Evolutionary conservation across 2,888 invertebrate species (phyloP), one percentile per base, ranked within the genome.

Genomic region (Augochlorella aurata): DNA sequence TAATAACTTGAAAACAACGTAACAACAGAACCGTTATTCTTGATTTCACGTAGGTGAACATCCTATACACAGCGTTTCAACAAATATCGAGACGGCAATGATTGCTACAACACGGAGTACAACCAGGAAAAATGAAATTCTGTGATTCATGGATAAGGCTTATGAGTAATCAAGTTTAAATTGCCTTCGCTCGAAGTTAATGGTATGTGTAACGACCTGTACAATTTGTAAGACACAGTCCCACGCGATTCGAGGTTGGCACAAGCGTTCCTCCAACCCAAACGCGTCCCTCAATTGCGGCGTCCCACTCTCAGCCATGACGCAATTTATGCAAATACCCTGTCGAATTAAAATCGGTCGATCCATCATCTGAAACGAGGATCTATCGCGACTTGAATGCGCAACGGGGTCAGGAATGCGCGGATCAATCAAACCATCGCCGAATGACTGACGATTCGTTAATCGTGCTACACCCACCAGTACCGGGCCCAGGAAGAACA

Each of bases 361-460:
- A 85, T 85, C 82, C 73, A 74, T 82, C 82, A 82, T 74, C 74
- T 82, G 73, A 82, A 82, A 77, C 76, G 74, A 52, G 74, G 77
- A 84, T 77, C 74, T 71, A 74, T 61, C 54, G 68, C 47, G 54
- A 29, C 58, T 12, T 29, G 44, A 71, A 47, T 16, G 74, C 54
- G 69, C 54, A 70, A 77, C 80, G 66, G 18, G 81, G 77, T 77
- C 85, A 75, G 74, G 68, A 78, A 76, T 78, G 73, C 73, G 50
- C 70, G 77, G 80, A 83, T 83, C 81, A 38, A 70, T 83, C 85
- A 72, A 83, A 75, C 77, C 79, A 68, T 79, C 85, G 75, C 50
- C 66, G 65, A 76, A 54, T 71, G 75, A 77, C 82, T 58, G 82
- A 74, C 82, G 79, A 74, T 72, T 75, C 83, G 83, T 82, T 84